A percentile compares a stretch with the other conserved stretches of the same genome.
Conservation (phyloP, 2,113 vertebrate genomes). For the Paramisgurnus dabryanus region DNA sequence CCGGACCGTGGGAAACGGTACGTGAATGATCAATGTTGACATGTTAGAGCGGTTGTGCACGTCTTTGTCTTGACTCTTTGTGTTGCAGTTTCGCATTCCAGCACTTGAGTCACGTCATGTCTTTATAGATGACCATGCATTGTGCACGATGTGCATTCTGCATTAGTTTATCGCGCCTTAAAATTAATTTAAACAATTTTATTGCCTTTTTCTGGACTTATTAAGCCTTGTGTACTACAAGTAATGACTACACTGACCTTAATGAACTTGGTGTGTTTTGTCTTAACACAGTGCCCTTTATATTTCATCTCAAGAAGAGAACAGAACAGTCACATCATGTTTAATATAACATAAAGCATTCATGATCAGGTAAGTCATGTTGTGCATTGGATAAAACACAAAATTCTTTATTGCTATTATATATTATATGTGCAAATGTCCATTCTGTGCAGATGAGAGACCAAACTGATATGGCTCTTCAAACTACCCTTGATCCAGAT, state of each 20-base stretch:
- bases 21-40: neutral
- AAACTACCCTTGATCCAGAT: neutral
- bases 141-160: neutral
- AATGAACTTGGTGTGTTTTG: neutral
- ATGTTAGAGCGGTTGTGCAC: neutral
- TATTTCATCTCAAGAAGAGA: constrained; percentile 16
- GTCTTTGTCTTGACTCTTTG: constrained; percentile 36
- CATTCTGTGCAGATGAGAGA: constrained; percentile 29
- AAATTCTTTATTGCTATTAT: neutral
- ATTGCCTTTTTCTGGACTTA: neutral
- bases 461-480: neutral
- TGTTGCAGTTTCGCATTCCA: constrained; percentile 38
- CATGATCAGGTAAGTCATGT: constrained; percentile 16
- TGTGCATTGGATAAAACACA: neutral
- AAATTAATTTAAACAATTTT: neutral
- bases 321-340: neutral
- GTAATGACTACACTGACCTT: neutral
- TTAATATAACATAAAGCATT: neutral
- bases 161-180: neutral
- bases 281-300: constrained; percentile 17
- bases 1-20: constrained; percentile 16
- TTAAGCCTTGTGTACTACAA: neutral
- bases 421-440: neutral
- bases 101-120: constrained; percentile 26
- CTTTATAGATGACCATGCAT: constrained; percentile 4